Evolutionary conservation across 1,140 invertebrate genomes (phyloP), one percentile per base, ranked within the genome.

Genomic region (Cydia amplana): DNA sequence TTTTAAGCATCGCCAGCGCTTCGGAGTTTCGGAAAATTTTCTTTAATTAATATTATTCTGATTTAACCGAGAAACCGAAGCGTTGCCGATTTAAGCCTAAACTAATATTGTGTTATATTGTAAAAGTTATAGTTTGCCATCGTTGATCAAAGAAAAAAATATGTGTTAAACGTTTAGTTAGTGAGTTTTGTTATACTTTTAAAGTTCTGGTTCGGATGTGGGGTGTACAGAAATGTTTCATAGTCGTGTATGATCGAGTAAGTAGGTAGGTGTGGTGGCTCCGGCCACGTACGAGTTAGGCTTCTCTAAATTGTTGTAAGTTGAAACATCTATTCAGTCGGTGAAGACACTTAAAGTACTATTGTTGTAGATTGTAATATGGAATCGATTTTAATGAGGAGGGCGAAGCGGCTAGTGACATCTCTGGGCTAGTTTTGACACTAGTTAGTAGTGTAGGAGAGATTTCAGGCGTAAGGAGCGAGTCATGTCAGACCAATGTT

Each of bases 301-400:
- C 85, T 88, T 88, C 84, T 86, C 84, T 85, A 82, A 88, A 85
- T 92, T 89, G 89, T 91, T 90, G 90, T 91, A 90, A 91, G 83
- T 85, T 84, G 83, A 80, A 77, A 84, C 87, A 87, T 84, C 83
- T 77, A 75, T 75, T 20, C 63, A 77, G 82, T 88, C 87, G 87
- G 85, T 90, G 83, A 85, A 88, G 91, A 87, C 88, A 92, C 91
- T 92, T 92, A 92, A 87, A 91, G 89, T 91, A 92, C 91, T 91
- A 91, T 87, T 89, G 87, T 90, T 90, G 88, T 90, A 88, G 84
- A 77, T 80, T 85, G 85, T 80, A 77, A 70, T 74, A 74, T 76
- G 78, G 82, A 78, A 80, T 78, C 67, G 81, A 83, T 80, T 81
- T 79, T 74, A 63, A 78, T 81, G 73, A 80, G 75, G 74, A 60